These are phyloP conservation scores for Limnephilus lunatus DNA, from an alignment of 2,888 invertebrate species.

Conservation along the genomic window DNA sequence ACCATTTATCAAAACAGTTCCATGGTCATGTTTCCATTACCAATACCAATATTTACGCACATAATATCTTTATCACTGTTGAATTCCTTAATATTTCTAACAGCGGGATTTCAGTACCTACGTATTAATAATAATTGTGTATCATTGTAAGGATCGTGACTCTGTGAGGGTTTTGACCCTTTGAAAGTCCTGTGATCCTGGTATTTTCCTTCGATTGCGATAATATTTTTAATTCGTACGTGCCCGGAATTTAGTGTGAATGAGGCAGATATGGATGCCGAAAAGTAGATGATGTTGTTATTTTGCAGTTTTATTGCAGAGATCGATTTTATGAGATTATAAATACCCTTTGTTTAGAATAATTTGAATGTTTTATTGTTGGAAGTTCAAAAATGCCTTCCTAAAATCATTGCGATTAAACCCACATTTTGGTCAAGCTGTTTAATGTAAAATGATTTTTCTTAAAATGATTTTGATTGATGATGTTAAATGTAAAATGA, in stretches of 20 bases:
- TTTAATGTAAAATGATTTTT: no score
- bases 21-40: neutral
- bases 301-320: neutral
- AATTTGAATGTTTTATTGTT: neutral
- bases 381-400: neutral
- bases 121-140: constrained; percentile 9
- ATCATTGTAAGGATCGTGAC: constrained; percentile 28
- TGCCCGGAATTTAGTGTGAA: constrained; percentile 30
- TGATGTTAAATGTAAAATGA: no score
- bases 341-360: neutral
- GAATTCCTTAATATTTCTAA: constrained; percentile 19
- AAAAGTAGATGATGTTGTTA: constrained; percentile 14
- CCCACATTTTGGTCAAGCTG: no score
- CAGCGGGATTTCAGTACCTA: constrained; percentile 3
- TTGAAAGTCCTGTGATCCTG: neutral
- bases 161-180: constrained; percentile 12
- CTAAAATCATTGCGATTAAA: neutral
- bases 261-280: neutral
- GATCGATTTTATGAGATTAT: neutral
- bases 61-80: constrained; percentile 20
- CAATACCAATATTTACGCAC: neutral
- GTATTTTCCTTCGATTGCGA: constrained; percentile 26
- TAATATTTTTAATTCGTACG: constrained; percentile 41
- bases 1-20: neutral
- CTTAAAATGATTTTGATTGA: no score